Conservation (phyloP, 2,888 invertebrate genomes). For the Ellobium chinense region DNA sequence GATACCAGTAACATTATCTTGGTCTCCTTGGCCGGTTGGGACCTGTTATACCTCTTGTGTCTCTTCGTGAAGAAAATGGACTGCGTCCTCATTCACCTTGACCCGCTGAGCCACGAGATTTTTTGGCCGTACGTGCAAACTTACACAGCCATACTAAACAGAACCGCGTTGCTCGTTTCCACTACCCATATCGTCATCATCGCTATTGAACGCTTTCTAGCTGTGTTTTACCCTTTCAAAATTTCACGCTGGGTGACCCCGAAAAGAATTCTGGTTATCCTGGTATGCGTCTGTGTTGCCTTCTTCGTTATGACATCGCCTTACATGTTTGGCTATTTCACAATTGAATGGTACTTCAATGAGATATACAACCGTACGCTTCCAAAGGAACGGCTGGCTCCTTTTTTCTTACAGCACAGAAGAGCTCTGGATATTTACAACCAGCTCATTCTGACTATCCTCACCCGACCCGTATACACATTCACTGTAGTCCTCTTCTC, state of each 20-base stretch:
- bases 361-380: background rate
- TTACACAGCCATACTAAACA: background rate
- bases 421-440: background rate
- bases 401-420: background rate
- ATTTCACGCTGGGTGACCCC: background rate
- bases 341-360: background rate
- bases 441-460: background rate
- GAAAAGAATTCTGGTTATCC: background rate
- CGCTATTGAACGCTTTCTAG: conserved; percentile 24
- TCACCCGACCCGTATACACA: background rate
- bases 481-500: background rate
- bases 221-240: conserved; percentile 22
- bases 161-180: background rate
- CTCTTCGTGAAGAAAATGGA: background rate
- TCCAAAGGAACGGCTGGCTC: background rate
- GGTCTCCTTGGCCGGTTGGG: conserved; percentile 9
- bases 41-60: background rate
- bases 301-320: background rate
- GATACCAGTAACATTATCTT: conserved; percentile 6
- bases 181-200: background rate
- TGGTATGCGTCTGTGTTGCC: background rate
- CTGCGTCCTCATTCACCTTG: background rate
- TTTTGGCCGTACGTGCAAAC: background rate
- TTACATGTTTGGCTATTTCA: background rate
- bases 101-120: background rate